Evolutionary conservation across 2,888 invertebrate genomes (phyloP).

Genomic region (Drosophila dives): DNA sequence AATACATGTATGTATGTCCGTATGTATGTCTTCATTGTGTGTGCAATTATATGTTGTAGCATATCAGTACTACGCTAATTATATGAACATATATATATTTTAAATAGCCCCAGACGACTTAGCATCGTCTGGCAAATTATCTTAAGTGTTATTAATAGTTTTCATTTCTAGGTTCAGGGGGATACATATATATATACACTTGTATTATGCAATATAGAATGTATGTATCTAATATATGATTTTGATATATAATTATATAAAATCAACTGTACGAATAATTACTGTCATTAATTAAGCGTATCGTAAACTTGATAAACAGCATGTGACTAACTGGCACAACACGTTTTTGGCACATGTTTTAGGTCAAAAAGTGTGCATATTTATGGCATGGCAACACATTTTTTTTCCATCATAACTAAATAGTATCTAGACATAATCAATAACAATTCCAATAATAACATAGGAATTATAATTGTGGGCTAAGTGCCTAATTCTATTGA

Average conservation of each 20-base stretch:
- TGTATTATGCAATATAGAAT: background rate
- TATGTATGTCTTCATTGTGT: background rate
- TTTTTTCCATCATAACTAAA: background rate
- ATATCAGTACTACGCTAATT: background rate
- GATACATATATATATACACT: background rate
- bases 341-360: conserved; percentile 37
- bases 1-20: background rate
- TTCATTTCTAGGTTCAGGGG: background rate
- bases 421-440: background rate
- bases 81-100: background rate
- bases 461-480: background rate
- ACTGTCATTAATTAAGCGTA: conserved; percentile 27
- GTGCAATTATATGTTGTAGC: background rate
- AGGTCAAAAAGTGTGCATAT: conserved; percentile 6
- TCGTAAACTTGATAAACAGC: conserved; percentile 54
- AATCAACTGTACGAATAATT: conserved; percentile 13
- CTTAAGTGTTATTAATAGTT: conserved; percentile 2
- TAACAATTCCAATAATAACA: background rate
- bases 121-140: background rate
- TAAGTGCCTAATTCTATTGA: background rate
- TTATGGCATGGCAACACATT: conserved; percentile 24
- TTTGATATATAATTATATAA: conserved; percentile 8
- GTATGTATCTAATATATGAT: background rate
- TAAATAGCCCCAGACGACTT: background rate
- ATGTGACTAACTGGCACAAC: conserved; percentile 46